These are phyloP conservation scores for Drosophila watanabei DNA, from an alignment of 1,140 invertebrate genomes.

Conservation along the genomic window DNA sequence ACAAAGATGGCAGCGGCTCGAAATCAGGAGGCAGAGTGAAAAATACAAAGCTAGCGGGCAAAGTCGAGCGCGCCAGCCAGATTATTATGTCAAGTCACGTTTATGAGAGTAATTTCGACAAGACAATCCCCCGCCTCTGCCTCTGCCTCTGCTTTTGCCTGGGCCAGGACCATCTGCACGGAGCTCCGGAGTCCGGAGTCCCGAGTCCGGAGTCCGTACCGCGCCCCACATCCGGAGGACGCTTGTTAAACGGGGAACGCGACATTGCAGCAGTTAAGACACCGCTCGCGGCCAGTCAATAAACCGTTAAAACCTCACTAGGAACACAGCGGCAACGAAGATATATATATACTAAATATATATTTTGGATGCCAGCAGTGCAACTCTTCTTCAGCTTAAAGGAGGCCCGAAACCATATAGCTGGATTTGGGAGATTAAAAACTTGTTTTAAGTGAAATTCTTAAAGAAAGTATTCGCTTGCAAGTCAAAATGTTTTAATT, in stretches of 20 bases:
- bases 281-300: constrained; percentile 77
- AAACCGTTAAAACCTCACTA: constrained; percentile 78
- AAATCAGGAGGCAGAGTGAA: constrained; percentile 46
- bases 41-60: constrained; percentile 73
- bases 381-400: constrained; percentile 3
- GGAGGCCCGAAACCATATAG: constrained; percentile 4
- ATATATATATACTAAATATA: constrained; percentile 20
- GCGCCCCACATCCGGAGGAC: constrained; percentile 42
- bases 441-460: background rate
- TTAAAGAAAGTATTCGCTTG: background rate
- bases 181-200: constrained; percentile 7
- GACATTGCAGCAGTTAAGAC: constrained; percentile 80
- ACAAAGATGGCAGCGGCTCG: constrained; percentile 14
- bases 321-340: constrained; percentile 25
- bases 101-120: constrained; percentile 85
- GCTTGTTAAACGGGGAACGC: constrained; percentile 65
- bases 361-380: constrained; percentile 23
- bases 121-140: constrained; percentile 45
- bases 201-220: background rate
- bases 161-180: constrained; percentile 17
- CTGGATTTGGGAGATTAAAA: background rate
- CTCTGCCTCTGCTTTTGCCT: constrained; percentile 15
- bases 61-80: constrained; percentile 68
- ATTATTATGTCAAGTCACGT: constrained; percentile 85
- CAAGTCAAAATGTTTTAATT: background rate